phyloP scores from a whole-genome alignment of 1,140 invertebrate species.

The Paraescarpia echinospica region DNA sequence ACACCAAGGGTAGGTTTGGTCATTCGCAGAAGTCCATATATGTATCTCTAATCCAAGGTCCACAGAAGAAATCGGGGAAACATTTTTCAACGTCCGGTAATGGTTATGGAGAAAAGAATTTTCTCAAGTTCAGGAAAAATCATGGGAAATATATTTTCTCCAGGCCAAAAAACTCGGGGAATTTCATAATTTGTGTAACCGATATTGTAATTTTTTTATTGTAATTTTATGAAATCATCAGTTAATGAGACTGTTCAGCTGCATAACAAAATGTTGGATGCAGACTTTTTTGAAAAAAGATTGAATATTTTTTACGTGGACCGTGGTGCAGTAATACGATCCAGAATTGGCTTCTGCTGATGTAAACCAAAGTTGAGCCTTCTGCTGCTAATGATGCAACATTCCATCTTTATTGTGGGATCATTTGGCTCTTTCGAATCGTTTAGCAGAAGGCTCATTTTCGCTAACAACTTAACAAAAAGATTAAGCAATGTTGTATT shows the following conservation, averaged over 20 bases:
- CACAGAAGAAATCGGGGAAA: neutral
- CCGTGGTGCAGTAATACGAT: neutral
- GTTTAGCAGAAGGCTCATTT: neutral
- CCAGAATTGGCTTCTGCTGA: neutral
- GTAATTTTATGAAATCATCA: neutral
- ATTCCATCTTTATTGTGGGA: neutral
- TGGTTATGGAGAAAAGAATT: neutral
- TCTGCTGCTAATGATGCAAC: neutral
- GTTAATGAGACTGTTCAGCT: neutral
- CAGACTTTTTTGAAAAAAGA: neutral
- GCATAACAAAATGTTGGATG: neutral
- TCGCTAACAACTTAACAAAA: neutral
- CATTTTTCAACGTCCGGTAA: neutral
- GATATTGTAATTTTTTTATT: neutral
- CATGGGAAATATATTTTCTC: neutral
- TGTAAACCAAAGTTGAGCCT: neutral
- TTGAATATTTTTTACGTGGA: neutral
- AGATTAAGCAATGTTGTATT: neutral
- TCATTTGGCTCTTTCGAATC: neutral
- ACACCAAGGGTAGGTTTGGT: neutral
- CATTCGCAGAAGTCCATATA: neutral
- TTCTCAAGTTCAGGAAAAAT: neutral
- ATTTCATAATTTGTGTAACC: neutral
- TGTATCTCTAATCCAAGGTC: neutral
- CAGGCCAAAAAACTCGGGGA: neutral